Percentiles rank a stretch among this genome's conserved stretches.
Conservation (phyloP, 2,888 invertebrate genomes). For the Nysson spinosus region DNA sequence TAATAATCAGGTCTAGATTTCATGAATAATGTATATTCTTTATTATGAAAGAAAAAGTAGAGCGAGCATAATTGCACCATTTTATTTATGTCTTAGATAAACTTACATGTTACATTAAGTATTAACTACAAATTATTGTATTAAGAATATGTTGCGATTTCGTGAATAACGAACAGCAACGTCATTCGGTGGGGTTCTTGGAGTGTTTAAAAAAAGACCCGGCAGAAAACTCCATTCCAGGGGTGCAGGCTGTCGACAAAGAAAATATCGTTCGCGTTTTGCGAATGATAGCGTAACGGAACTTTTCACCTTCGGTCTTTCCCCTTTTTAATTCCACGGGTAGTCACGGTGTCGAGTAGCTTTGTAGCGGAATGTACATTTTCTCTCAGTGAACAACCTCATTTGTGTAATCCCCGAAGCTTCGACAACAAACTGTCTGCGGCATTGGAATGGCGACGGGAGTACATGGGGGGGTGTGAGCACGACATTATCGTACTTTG, state of each 20-base stretch:
- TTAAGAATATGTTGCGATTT: neutral
- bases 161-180: neutral
- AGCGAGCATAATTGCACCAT: no score
- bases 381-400: constrained; percentile 68
- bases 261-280: constrained; percentile 60
- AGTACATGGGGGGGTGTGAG: constrained; percentile 52
- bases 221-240: constrained; percentile 58
- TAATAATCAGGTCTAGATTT: no score
- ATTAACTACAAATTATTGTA: no score
- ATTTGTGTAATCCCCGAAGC: constrained; percentile 70
- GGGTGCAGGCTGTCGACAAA: constrained; percentile 55
- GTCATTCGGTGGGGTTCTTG: no score
- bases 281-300: constrained; percentile 44
- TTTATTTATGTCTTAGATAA: no score
- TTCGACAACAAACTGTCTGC: constrained; percentile 70
- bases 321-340: constrained; percentile 57
- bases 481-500: constrained; percentile 68
- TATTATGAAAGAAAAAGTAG: no score
- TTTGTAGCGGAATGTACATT: constrained; percentile 64
- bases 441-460: constrained; percentile 51
- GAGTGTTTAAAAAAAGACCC: constrained; percentile 53
- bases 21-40: no score
- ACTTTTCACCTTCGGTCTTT: constrained; percentile 51
- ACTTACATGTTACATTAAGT: no score
- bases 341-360: constrained; percentile 45